Conservation (phyloP, 2,113 vertebrate genomes). For the Thomomys bottae region DNA sequence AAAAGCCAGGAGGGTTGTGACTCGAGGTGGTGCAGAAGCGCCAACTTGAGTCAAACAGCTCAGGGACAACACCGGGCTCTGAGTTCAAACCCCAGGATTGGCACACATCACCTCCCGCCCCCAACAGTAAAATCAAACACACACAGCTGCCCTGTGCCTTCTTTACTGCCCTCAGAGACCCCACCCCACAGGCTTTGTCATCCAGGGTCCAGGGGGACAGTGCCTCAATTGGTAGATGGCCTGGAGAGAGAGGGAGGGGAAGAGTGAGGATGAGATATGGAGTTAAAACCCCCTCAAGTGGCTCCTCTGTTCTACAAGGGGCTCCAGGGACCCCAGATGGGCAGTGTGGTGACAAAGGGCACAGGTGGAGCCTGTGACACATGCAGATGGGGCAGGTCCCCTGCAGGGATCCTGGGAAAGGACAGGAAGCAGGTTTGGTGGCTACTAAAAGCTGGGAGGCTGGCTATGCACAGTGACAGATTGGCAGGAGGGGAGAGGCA, state of each 20-base stretch:
- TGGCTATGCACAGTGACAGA: too few species aligned
- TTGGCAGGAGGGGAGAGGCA: too few species aligned
- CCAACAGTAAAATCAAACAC: background rate
- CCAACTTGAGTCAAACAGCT: too few species aligned
- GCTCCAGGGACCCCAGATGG: background rate
- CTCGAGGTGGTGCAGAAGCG: too few species aligned
- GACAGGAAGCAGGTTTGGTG: background rate
- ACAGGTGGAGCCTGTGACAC: fast-evolving
- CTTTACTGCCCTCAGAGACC: constrained; percentile 59
- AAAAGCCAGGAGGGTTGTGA: too few species aligned
- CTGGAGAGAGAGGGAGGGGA: constrained; percentile 46
- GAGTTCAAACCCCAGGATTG: too few species aligned
- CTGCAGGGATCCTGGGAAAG: background rate
- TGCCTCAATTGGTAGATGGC: constrained; percentile 85
- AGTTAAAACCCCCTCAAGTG: too few species aligned
- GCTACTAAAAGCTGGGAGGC: too few species aligned
- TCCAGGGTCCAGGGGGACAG: background rate
- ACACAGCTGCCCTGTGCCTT: background rate
- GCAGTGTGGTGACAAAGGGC: background rate
- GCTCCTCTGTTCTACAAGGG: too few species aligned
- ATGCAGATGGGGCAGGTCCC: too few species aligned
- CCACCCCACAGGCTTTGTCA: background rate
- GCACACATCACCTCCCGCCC: too few species aligned
- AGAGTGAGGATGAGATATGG: background rate
- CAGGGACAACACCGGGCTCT: too few species aligned